Evolutionary conservation across 2,888 invertebrate genomes (phyloP).

Genomic region (Limnephilus marmoratus): DNA sequence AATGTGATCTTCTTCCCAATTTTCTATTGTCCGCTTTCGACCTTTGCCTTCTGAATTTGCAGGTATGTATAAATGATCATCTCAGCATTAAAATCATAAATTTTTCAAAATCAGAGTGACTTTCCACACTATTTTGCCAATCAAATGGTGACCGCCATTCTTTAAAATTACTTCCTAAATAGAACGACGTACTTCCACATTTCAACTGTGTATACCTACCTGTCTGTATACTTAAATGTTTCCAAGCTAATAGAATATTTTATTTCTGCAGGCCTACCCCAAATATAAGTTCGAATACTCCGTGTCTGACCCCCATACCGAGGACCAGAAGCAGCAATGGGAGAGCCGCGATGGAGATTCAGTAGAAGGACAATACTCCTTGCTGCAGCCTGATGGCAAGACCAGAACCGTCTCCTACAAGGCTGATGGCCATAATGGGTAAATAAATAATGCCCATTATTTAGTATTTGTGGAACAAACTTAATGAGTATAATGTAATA

Average conservation of each 20-base stretch:
- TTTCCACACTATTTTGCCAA: background rate
- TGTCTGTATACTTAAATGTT: background rate
- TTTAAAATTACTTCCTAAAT: background rate
- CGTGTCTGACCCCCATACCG: slow-evolving; percentile 77
- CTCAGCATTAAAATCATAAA: background rate
- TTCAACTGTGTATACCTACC: background rate
- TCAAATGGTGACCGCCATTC: background rate
- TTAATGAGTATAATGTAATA: too few relatives aligned
- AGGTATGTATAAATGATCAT: too few relatives aligned
- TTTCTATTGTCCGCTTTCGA: too few relatives aligned
- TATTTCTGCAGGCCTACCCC: slow-evolving; percentile 70
- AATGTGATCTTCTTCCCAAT: too few relatives aligned
- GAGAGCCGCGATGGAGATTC: slow-evolving; percentile 77
- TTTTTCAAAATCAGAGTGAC: too few relatives aligned
- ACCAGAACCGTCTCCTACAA: slow-evolving; percentile 77
- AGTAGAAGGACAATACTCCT: slow-evolving; percentile 76
- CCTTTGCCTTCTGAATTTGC: too few relatives aligned
- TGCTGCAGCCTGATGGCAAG: slow-evolving; percentile 77
- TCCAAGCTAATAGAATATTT: background rate
- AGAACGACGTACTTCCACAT: background rate
- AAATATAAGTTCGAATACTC: slow-evolving; percentile 76
- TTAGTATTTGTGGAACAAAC: slow-evolving; percentile 67
- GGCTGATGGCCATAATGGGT: slow-evolving; percentile 68
- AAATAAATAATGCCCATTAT: background rate
- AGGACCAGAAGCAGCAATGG: slow-evolving; percentile 76